These are phyloP conservation scores for Cataglyphis altisquamis DNA, from an alignment of 2,888 invertebrate species.

Conservation along the genomic window DNA sequence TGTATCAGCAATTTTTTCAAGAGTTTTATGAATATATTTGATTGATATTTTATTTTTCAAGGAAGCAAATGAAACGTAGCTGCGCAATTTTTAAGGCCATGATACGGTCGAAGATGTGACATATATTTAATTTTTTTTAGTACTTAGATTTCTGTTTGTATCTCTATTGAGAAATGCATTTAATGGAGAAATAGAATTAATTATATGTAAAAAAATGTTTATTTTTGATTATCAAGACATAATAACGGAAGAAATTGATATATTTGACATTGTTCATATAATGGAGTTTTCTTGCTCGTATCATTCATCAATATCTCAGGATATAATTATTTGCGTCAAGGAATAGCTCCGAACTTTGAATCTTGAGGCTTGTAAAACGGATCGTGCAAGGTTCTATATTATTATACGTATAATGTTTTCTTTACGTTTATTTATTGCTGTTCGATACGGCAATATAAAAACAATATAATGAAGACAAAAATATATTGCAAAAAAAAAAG, in stretches of 20 bases:
- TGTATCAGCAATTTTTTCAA: neutral
- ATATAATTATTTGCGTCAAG: constrained; percentile 34
- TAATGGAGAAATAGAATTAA: neutral
- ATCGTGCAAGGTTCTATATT: neutral
- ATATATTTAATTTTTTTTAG: neutral
- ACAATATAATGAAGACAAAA: neutral
- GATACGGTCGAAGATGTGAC: neutral
- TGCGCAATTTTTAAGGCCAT: neutral
- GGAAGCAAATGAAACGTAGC: neutral
- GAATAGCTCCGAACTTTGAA: constrained; percentile 28
- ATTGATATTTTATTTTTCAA: neutral
- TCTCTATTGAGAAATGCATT: neutral
- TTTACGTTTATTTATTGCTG: neutral
- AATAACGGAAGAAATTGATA: neutral
- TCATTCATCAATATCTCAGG: constrained; percentile 7
- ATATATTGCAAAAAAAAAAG: neutral
- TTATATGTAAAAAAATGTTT: neutral
- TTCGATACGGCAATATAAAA: neutral
- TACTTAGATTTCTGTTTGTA: neutral
- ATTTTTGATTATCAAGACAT: neutral
- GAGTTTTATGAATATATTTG: neutral
- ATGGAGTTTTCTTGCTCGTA: constrained; percentile 4
- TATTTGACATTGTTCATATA: neutral
- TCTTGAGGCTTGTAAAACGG: neutral
- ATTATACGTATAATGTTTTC: neutral